These are phyloP conservation scores for Irena cyanogastra DNA, from an alignment of 2,113 vertebrate genomes.

Conservation along the genomic window DNA sequence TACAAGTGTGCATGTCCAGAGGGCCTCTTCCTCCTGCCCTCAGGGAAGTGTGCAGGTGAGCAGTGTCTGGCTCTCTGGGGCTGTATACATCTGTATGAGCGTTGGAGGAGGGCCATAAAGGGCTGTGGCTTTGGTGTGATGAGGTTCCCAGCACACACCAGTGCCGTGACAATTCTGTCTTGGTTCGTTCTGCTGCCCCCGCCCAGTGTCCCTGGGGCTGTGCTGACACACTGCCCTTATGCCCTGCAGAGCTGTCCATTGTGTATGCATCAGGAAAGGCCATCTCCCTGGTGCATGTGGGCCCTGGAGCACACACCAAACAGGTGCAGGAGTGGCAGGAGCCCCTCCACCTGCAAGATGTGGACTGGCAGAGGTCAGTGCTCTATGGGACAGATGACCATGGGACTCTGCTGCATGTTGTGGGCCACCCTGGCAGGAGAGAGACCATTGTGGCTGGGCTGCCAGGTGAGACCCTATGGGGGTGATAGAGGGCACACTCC, in stretches of 20 bases:
- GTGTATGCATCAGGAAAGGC: conserved; percentile 69
- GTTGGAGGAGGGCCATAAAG: not conserved
- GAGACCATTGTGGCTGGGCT: conserved; percentile 66
- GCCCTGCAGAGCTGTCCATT: conserved; percentile 74
- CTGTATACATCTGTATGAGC: not conserved
- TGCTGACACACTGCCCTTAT: not conserved
- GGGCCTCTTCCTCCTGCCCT: conserved; percentile 73
- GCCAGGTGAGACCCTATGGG: conserved; percentile 69
- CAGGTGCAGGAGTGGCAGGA: conserved; percentile 67
- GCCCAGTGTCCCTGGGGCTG: accelerated
- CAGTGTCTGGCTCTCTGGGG: not conserved
- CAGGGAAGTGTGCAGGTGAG: conserved; percentile 81
- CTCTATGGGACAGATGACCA: conserved; percentile 80
- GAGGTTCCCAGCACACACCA: not conserved
- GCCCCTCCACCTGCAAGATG: conserved; percentile 76
- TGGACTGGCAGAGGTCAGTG: conserved; percentile 81
- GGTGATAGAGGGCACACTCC: not conserved
- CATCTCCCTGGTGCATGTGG: conserved; percentile 76
- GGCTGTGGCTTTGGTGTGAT: not conserved
- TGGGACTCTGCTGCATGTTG: conserved; percentile 72
- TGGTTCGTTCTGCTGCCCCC: not conserved
- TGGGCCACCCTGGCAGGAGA: conserved; percentile 51
- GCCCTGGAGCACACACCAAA: conserved; percentile 22
- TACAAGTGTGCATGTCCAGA: conserved; percentile 84
- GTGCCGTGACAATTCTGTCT: not conserved